Conservation (phyloP, 2,888 invertebrate species). For the Protophormia terraenovae region DNA sequence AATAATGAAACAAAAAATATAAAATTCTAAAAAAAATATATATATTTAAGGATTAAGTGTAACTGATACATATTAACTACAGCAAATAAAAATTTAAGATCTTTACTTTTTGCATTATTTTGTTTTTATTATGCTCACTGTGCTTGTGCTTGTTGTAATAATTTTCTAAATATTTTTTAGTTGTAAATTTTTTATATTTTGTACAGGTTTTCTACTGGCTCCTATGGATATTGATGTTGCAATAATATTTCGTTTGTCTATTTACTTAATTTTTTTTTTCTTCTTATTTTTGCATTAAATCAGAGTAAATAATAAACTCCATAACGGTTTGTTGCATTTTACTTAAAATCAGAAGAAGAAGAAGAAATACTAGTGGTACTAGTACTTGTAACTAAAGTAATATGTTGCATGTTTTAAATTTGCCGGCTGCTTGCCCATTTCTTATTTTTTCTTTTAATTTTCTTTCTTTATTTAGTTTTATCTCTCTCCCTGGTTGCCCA, state of each 20-base stretch:
- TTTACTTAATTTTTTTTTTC: not conserved
- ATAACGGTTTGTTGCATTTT: constrained; percentile 57
- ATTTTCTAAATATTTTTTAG: not conserved
- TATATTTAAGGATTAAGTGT: too few relatives aligned
- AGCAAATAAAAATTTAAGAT: too few relatives aligned
- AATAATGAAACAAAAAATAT: too few relatives aligned
- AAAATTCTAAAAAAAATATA: not conserved
- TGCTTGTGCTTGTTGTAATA: not conserved
- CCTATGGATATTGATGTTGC: constrained; percentile 27
- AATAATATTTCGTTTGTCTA: constrained; percentile 23
- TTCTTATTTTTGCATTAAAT: constrained; percentile 32
- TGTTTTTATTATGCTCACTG: not conserved
- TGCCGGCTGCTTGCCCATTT: constrained; percentile 27
- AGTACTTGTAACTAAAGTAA: constrained; percentile 13
- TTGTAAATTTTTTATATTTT: too few relatives aligned
- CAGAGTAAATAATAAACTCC: constrained; percentile 28
- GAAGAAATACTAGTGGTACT: constrained; percentile 1
- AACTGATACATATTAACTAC: too few relatives aligned
- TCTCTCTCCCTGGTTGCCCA: not conserved
- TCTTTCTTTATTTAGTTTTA: not conserved
- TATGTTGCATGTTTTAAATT: constrained; percentile 41
- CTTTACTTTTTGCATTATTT: not conserved
- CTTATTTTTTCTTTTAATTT: not conserved
- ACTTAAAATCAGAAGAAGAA: constrained; percentile 10
- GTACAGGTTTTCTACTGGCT: constrained; percentile 4